Conservation (phyloP, 2,113 vertebrate genomes). For the Actenoides lindsayi region DNA sequence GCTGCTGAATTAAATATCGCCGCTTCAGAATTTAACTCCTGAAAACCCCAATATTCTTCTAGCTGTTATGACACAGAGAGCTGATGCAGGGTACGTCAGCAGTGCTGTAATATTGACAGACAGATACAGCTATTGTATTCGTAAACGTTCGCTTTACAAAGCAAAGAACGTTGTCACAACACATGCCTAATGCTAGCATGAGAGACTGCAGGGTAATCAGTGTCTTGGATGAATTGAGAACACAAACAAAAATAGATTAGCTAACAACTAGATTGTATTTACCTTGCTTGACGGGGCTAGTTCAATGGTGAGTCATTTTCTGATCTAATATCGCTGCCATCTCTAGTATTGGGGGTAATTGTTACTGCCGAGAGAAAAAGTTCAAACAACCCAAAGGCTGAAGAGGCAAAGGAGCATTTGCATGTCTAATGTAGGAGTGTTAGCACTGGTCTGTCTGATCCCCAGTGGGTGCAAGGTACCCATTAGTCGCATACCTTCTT, state of each 20-base stretch:
- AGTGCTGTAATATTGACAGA: slow-evolving; percentile 55
- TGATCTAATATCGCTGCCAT: slow-evolving; percentile 14
- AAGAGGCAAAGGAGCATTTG: background rate
- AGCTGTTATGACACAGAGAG: background rate
- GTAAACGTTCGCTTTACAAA: background rate
- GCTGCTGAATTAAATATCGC: background rate
- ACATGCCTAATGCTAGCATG: background rate
- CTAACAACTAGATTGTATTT: slow-evolving; percentile 33
- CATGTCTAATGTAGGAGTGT: background rate
- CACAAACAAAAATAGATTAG: slow-evolving; percentile 70
- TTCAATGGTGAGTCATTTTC: slow-evolving; percentile 24
- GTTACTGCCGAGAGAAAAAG: background rate
- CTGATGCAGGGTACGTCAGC: background rate
- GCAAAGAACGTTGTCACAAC: slow-evolving; percentile 22
- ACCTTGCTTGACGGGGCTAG: slow-evolving; percentile 32
- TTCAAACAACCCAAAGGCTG: background rate
- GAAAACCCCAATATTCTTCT: background rate
- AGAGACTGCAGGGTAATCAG: slow-evolving; percentile 27
- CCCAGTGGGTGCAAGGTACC: background rate
- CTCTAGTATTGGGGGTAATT: background rate
- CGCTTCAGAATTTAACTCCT: background rate
- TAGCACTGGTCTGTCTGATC: background rate
- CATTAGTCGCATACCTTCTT: background rate
- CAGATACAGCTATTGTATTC: slow-evolving; percentile 53
- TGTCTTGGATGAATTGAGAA: slow-evolving; percentile 43